These are phyloP conservation scores for Philantomba maxwellii DNA, from an alignment of 2,113 vertebrate genomes.

Conservation along the genomic window DNA sequence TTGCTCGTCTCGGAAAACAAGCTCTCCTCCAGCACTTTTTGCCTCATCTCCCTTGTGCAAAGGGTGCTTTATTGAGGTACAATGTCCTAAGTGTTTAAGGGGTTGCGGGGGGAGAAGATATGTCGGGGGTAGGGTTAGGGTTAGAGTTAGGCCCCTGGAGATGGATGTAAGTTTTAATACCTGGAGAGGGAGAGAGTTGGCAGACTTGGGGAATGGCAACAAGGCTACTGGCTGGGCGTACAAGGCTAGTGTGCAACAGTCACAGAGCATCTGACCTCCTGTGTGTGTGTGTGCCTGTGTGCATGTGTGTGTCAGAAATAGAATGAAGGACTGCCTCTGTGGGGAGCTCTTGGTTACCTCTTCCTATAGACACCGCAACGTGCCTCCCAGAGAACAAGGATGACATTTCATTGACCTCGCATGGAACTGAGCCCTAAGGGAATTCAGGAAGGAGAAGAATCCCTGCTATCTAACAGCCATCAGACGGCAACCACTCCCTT, in stretches of 20 bases:
- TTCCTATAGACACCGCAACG: not conserved
- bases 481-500: not conserved
- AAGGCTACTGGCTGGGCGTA: too few relatives aligned
- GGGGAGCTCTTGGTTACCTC: not conserved
- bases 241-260: not conserved
- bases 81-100: not conserved
- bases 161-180: not conserved
- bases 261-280: fast-evolving
- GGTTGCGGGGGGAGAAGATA: not conserved
- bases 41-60: not conserved
- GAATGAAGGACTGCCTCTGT: not conserved
- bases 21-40: not conserved
- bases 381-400: not conserved
- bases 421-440: fast-evolving
- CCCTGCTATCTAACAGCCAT: not conserved
- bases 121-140: not conserved
- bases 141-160: not conserved
- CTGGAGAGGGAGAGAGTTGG: not conserved
- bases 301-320: not conserved
- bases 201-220: not conserved
- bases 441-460: not conserved
- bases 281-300: too few relatives aligned
- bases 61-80: not conserved
- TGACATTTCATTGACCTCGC: fast-evolving
- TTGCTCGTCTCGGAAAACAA: not conserved